Conservation (phyloP, 2,797 vertebrate species). For the Falco peregrinus region DNA sequence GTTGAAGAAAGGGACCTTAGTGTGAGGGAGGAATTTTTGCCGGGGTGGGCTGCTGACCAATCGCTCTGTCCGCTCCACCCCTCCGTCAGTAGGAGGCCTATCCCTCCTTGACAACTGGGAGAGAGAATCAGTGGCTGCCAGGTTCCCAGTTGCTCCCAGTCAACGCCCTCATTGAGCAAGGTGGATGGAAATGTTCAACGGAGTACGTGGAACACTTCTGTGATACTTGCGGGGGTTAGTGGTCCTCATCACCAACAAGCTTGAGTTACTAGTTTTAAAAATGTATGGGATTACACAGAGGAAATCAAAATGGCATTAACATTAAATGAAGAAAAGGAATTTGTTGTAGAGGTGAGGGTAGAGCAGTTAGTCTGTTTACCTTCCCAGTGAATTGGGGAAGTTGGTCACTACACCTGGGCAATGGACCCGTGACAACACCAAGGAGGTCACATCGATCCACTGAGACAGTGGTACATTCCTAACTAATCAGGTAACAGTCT, state of each 20-base stretch:
- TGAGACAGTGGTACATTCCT: background rate
- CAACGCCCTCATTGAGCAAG: background rate
- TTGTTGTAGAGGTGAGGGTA: background rate
- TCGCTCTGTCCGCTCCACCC: background rate
- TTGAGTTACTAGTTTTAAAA: background rate
- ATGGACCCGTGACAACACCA: background rate
- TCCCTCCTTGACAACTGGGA: background rate
- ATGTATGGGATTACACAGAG: background rate
- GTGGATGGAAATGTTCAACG: background rate
- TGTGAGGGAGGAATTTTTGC: background rate
- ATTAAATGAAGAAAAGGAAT: background rate
- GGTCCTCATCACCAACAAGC: background rate
- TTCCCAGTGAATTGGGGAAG: background rate
- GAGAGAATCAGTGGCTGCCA: background rate
- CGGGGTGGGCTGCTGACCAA: background rate
- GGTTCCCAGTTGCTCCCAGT: background rate
- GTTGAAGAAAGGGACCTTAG: background rate
- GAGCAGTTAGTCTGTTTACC: background rate
- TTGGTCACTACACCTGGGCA: background rate
- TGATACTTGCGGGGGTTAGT: background rate
- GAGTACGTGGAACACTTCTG: background rate
- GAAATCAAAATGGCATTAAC: background rate
- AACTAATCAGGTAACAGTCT: background rate
- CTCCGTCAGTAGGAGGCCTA: background rate
- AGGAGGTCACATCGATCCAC: background rate